Percentiles rank a stretch among this genome's conserved stretches.
Conservation (phyloP, 2,797 vertebrate species). For the Enteromius thamalakanensis region DNA sequence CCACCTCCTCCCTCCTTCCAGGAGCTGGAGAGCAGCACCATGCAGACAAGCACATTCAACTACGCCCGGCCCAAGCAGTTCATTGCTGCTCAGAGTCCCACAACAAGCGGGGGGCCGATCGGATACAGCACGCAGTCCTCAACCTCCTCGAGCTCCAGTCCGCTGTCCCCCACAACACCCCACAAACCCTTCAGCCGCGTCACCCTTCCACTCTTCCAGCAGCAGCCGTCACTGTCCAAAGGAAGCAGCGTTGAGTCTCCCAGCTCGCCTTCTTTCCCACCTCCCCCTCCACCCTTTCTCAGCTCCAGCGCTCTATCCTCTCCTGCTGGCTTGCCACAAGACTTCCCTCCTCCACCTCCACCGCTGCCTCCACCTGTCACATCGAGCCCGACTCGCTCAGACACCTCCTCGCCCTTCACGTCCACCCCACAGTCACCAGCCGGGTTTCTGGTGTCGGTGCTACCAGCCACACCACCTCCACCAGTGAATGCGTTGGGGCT, state of each 20-base stretch:
- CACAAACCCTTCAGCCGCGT: conserved; percentile 84
- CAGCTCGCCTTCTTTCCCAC: conserved; percentile 88
- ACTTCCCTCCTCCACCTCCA: conserved; percentile 79
- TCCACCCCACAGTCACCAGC: conserved; percentile 84
- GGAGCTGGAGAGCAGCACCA: conserved; percentile 87
- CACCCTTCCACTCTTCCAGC: conserved; percentile 77
- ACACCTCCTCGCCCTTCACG: conserved; percentile 79
- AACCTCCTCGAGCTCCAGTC: conserved; percentile 88
- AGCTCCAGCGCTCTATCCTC: conserved; percentile 83
- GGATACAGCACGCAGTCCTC: conserved; percentile 87
- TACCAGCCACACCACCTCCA: conserved; percentile 82
- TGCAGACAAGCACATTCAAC: conserved; percentile 97
- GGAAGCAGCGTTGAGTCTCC: conserved; percentile 84
- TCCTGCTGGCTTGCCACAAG: conserved; percentile 73
- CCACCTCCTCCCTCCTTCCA: conserved; percentile 93
- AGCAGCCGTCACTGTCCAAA: conserved; percentile 77
- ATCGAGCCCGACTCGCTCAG: conserved; percentile 75
- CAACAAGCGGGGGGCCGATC: conserved; percentile 67
- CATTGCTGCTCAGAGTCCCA: conserved; percentile 92
- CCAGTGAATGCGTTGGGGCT: conserved; percentile 91
- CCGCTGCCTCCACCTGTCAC: conserved; percentile 76
- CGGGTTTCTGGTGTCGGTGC: conserved; percentile 90
- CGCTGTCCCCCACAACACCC: conserved; percentile 84
- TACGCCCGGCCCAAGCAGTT: conserved; percentile 98
- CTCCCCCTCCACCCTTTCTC: conserved; percentile 85